Conservation (phyloP, 2,113 vertebrate species). For the Hyla sarda region DNA sequence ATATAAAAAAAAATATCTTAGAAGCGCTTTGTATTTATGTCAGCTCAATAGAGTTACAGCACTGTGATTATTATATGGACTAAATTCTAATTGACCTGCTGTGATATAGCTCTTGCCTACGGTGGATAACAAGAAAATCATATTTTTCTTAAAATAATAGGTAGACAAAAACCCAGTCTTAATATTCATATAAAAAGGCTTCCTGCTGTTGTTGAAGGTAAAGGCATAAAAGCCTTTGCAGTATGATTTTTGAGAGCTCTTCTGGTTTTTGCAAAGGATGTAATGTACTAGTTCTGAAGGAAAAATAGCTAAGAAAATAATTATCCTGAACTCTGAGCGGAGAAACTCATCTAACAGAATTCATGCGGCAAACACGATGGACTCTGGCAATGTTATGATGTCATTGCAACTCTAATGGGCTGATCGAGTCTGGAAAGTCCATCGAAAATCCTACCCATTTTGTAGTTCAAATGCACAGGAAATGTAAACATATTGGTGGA, state of each 20-base stretch:
- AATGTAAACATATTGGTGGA: too few species aligned
- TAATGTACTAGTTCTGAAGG: constrained; percentile 46
- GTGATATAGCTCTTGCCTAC: constrained; percentile 50
- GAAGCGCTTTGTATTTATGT: constrained; percentile 40
- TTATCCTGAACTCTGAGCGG: constrained; percentile 27
- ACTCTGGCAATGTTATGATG: constrained; percentile 16
- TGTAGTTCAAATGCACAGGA: background rate
- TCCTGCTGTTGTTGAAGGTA: constrained; percentile 57
- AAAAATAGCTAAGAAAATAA: constrained; percentile 48
- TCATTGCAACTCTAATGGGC: background rate
- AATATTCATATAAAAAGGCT: constrained; percentile 59
- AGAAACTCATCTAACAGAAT: constrained; percentile 4
- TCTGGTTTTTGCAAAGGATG: constrained; percentile 35
- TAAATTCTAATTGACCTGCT: constrained; percentile 59
- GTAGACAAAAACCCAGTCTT: constrained; percentile 45
- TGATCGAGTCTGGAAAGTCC: background rate
- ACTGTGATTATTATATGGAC: constrained; percentile 50
- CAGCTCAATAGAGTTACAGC: constrained; percentile 34
- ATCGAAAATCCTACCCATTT: background rate
- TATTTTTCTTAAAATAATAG: constrained; percentile 58
- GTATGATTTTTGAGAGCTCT: constrained; percentile 50
- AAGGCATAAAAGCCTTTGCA: constrained; percentile 53
- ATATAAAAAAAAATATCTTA: constrained; percentile 6
- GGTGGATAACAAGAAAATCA: constrained; percentile 52
- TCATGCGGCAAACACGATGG: background rate